Evolutionary conservation across 2,797 vertebrate genomes (phyloP), one percentile per base, ranked within the genome.

Genomic region (Erpetoichthys calabaricus): DNA sequence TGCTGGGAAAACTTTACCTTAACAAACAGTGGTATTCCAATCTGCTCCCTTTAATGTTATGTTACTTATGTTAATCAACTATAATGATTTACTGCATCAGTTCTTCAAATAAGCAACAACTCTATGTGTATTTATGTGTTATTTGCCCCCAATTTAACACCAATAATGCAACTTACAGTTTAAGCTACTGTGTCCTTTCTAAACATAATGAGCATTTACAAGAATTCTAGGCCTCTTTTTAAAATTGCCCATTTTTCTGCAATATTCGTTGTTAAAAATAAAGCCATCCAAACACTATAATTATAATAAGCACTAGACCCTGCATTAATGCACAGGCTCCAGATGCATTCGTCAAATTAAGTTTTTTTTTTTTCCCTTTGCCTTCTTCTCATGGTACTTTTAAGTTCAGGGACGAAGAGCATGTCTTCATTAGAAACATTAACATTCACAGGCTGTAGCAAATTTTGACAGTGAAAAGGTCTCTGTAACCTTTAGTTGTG

Each of bases 381-480:
- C 72, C 81, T 87, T 73, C 73, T 87, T 87, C 78, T 81, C 82
- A 76, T 86, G 86, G 86, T 92, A 93, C 92, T 94, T 94, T 93
- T 93, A 94, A 96, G 92, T 94, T 98, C 91, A 94, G 90, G 87
- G 87, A 91, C 85, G 90, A 90, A 96, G 95, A 94, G 94, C 93
- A 97, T 95, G 93, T 98, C 95, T 98, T 98, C 95, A 98, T 98
- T 98, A 98, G 92, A 92, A 90, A 89, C 92, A 98, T 98, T 98
- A 98, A 97, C 95, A 98, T 98, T 98, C 95, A 96, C 92, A 89
- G 94, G 89, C 92, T 96, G 94, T 97, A 97, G 95, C 97, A 96
- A 98, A 98, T 98, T 96, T 94, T 98, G 95, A 98, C 95, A 98
- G 94, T 97, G 95, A 97, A 98, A 98, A 98, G 94, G 95, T 98